Evolutionary conservation across 2,888 invertebrate species (phyloP), one percentile per base, ranked within the genome.

Genomic region (Drosophila nr. fundita): DNA sequence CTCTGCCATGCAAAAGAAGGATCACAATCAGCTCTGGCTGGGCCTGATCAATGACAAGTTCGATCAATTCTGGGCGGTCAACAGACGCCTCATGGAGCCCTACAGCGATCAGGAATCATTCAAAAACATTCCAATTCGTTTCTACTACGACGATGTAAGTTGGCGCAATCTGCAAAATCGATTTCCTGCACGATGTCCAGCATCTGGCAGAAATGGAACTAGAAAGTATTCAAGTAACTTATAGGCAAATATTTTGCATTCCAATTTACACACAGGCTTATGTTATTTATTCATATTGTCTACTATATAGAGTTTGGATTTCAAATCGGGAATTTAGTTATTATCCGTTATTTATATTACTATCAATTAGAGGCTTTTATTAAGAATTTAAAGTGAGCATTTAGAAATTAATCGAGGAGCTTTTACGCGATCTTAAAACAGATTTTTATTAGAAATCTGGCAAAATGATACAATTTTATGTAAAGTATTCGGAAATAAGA

Each of bases 51-150:
- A 99, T 94, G 98, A 99, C 92, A 98, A 98, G 93, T 99, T 99
- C 94, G 99, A 99, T 93, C 99, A 99, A 93, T 99, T 99, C 93
- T 99, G 99, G 99, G 96, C 98, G 4, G 97, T 99, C 15, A 99
- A 99, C 92, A 95, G 98, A 83, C 96, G 98, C 91, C 94, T 99
- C 62, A 99, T 99, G 99, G 99, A 99, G 91, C 94, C 96, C 0
- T 95, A 95, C 76, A 96, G 95, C 60, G 96, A 96, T 59, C 96
- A 95, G 89, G 97, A 97, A 87, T 95, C 96, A 62, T 98, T 98
- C 91, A 97, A 97, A 92, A 95, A 97, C 93, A 97, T 99, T 94
- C 98, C 99, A 62, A 95, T 98, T 78, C 95, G 98, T 87, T 96
- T 97, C 93, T 97, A 97, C 90, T 94, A 94, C 65, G 95, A 95